Base-by-base conservation (phyloP, 2,797 vertebrate species). In the Enteromius paludinosus region DNA sequence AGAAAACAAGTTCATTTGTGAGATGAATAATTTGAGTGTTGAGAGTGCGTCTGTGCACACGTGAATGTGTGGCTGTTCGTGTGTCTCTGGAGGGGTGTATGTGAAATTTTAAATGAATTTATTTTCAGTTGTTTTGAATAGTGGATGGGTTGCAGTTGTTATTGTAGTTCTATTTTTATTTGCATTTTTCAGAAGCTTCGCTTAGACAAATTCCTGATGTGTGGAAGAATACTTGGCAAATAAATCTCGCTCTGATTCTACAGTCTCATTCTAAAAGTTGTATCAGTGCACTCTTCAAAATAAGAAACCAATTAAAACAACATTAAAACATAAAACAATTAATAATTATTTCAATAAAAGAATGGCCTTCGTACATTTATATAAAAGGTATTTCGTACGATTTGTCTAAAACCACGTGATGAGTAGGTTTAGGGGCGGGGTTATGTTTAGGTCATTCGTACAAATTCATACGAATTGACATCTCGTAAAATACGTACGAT, bases 1-100 rank as follows among this genome's bases (percentile, higher is more conserved):
- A 93, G 54, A 72, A 92, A 94, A 95, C 93, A 88, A 92, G 89
- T 93, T 94, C 87, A 94, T 95, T 94, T 94, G 91, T 89, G 92
- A 93, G 92, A 95, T 89, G 90, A 94, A 94, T 92, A 94, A 92
- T 89, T 2, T 83, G 87, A 92, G 90, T 88, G 91, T 91, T 89
- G 38, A 70, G 65, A 30, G 47, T 12, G 5, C 20, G 28, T 66
- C 8, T 30, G n/a, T 18, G 10, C 30, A 3, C 25, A 20, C 25
- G 30, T 14, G 91, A 87, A 91, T 38, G 84, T 73, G 74, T 64
- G 43, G n/a, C 65, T 59, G 59, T 62, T 86, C 33, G 62, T 38
- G 43, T 25, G 23, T 82, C 81, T 75, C 74, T 20, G 4, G 43
- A 78, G 79, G 86, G 88, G 85, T 90, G 88, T 89, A 83, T 86